Base-by-base conservation (phyloP, 2,888 invertebrate species). In the Salticus scenicus region DNA sequence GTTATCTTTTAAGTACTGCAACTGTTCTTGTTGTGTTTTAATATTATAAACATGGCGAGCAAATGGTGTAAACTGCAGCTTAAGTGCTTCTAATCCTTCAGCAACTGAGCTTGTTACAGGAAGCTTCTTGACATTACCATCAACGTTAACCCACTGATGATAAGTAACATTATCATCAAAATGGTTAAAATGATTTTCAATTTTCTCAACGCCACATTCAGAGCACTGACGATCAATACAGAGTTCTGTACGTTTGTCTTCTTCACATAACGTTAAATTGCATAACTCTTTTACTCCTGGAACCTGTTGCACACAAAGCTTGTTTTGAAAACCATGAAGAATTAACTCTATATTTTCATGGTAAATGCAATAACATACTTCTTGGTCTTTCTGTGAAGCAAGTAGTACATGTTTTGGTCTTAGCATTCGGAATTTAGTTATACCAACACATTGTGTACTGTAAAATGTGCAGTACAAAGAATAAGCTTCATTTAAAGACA, bases 1-100 rank as follows among this genome's bases (percentile, higher is more conserved):
- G 17, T 66, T 66, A n/a, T 66, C 28, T 30, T 66, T 66, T 30
- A 66, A 66, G 24, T 28, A 24, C 28, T 66, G 66, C 24, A 66
- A 24, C 28, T 66, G 28, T 20, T 4, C 12, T 8, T 28, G 30
- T 24, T 66, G 66, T 66, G 12, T 20, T 66, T 66, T 66, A 17
- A 66, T 66, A 17, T 66, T 66, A 30, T 8, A 66, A 66, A 66
- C 66, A 66, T 66, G 66, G 10, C 66, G 27, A 66, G 66, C 27
- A 66, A 66, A 66, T 66, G 37, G 37, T 37, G 30, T 28, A 28
- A 66, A 66, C 66, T 8, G 17, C 24, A 66, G 24, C 66, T 66
- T 66, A n/a, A 66, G 30, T 12, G 14, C 24, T 66, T 66, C 66
- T 14, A 66, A 12, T 10, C n/a, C 28, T 66, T 66, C 66, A 28